Evolutionary conservation across 2,113 vertebrate species (phyloP).

Genomic region (Tylochromis polylepis): DNA sequence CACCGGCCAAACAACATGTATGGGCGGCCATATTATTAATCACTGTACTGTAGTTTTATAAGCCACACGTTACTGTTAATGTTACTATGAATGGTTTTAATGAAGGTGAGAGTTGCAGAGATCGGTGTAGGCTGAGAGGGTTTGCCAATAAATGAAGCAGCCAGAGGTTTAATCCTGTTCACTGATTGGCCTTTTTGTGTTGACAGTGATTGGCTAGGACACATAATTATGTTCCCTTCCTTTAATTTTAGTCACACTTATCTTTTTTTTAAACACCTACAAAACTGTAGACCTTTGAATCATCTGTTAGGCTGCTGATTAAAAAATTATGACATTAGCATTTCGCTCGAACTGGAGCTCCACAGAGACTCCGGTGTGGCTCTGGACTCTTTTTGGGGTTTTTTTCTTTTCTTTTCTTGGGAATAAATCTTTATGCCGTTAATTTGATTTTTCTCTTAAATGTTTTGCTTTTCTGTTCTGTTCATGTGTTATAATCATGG

Average conservation of each 20-base stretch:
- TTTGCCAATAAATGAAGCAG: background rate
- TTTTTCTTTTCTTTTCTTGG: background rate
- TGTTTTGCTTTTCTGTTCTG: background rate
- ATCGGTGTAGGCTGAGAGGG: rapidly evolving
- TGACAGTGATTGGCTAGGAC: background rate
- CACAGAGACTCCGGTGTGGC: background rate
- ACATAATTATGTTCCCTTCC: background rate
- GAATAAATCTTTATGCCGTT: background rate
- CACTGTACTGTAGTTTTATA: conserved; percentile 29
- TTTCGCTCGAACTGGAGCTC: background rate
- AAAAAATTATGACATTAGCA: background rate
- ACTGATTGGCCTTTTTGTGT: background rate
- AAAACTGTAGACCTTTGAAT: background rate
- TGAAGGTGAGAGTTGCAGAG: background rate
- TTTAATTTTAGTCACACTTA: background rate
- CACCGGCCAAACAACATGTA: background rate
- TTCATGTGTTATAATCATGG: rapidly evolving
- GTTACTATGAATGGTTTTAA: background rate
- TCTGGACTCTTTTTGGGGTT: background rate
- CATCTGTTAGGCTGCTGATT: background rate
- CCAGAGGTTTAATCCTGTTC: background rate
- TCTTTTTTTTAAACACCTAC: rapidly evolving
- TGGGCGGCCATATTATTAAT: conserved; percentile 1
- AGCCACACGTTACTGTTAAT: conserved; percentile 4
- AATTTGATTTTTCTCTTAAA: background rate